Evolutionary conservation across 2,113 vertebrate genomes (phyloP).

Genomic region (Callopanchax toddi): DNA sequence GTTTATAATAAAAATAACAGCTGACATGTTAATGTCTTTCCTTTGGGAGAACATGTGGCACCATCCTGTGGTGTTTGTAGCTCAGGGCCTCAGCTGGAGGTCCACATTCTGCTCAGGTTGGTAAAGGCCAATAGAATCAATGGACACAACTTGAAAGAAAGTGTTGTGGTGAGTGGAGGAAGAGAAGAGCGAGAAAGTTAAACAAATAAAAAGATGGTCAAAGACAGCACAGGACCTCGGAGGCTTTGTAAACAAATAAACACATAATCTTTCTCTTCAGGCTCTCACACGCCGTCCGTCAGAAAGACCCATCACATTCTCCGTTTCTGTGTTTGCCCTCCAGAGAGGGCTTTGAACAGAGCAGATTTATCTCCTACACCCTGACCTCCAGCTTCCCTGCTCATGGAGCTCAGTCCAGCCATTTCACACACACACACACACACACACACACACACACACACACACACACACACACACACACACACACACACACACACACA

Average conservation of each 20-base stretch:
- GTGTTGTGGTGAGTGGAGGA: background rate
- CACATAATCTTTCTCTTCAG: constrained; percentile 66
- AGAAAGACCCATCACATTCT: constrained; percentile 59
- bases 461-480: constrained; percentile 18
- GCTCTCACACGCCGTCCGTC: constrained; percentile 21
- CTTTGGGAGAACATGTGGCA: background rate
- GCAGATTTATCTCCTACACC: constrained; percentile 64
- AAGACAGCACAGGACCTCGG: constrained; percentile 51
- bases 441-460: constrained; percentile 6
- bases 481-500: constrained; percentile 1
- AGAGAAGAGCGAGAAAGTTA: constrained; percentile 39
- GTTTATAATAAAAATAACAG: too few species aligned
- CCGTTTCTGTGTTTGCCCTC: constrained; percentile 65
- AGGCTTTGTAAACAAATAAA: constrained; percentile 73
- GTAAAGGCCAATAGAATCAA: constrained; percentile 5
- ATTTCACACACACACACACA: constrained; percentile 15
- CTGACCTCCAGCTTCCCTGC: constrained; percentile 60
- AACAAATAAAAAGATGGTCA: constrained; percentile 49
- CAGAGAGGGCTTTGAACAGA: constrained; percentile 57
- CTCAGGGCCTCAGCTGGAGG: constrained; percentile 6
- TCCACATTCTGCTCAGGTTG: constrained; percentile 3
- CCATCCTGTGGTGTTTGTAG: background rate
- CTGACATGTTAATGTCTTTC: too few species aligned
- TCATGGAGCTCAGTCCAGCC: constrained; percentile 46
- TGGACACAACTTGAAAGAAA: background rate